These are phyloP conservation scores for Brenthis ino DNA, from an alignment of 2,888 invertebrate genomes.

Conservation along the genomic window DNA sequence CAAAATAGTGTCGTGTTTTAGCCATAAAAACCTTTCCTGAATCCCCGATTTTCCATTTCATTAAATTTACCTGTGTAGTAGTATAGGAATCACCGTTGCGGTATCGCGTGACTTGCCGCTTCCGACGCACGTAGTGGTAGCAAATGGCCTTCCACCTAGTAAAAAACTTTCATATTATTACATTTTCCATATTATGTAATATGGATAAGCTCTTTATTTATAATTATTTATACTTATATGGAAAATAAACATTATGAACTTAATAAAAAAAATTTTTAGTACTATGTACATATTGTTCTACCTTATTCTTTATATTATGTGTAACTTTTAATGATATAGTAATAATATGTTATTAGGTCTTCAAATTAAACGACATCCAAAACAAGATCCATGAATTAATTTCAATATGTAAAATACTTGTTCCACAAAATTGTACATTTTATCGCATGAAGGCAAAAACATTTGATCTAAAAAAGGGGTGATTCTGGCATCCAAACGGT, in stretches of 20 bases:
- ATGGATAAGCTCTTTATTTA: conserved; percentile 3
- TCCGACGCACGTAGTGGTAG: conserved; percentile 90
- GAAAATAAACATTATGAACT: too few relatives aligned
- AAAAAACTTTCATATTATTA: conserved; percentile 23
- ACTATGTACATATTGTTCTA: background rate
- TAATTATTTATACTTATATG: conserved; percentile 2
- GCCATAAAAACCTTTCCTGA: background rate
- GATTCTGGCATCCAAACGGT: conserved; percentile 13
- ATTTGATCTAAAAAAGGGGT: conserved; percentile 10
- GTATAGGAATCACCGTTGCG: conserved; percentile 92
- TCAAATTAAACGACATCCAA: too few relatives aligned
- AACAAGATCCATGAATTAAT: background rate
- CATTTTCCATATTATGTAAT: background rate
- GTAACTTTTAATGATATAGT: background rate
- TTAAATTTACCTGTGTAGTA: conserved; percentile 86
- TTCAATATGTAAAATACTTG: background rate
- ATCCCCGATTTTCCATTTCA: background rate
- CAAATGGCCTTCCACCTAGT: conserved; percentile 91
- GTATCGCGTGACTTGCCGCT: conserved; percentile 89
- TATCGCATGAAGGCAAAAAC: conserved; percentile 7
- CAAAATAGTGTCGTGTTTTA: too few relatives aligned
- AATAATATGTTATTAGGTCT: background rate
- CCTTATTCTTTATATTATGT: background rate
- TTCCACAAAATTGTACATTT: conserved; percentile 1
- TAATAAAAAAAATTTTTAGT: too few relatives aligned